phyloP scores from a whole-genome alignment of 2,888 invertebrate species.

The Microplitis deprimator region DNA sequence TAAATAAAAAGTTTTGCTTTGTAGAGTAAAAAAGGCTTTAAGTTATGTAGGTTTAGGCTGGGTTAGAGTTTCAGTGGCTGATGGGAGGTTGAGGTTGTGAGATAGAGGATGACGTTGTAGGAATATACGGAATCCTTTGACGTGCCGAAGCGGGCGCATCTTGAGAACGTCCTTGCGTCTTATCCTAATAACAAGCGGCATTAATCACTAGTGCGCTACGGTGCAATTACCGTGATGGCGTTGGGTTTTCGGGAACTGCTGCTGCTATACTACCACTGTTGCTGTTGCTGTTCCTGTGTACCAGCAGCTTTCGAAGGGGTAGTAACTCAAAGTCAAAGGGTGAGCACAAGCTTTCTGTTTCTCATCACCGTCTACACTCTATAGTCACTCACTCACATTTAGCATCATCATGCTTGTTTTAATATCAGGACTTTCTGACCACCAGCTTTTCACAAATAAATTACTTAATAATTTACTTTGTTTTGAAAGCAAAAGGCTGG shows the following conservation, averaged over 20 bases:
- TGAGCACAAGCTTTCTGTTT: conserved; percentile 26
- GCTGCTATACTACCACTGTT: conserved; percentile 20
- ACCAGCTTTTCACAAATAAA: neutral
- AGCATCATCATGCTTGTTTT: neutral
- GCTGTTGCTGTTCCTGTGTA: conserved; percentile 22
- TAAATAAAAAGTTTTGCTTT: conserved; percentile 4
- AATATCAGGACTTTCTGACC: neutral
- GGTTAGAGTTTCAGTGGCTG: neutral
- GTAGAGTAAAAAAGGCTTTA: neutral
- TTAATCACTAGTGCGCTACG: conserved; percentile 62
- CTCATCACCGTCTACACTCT: conserved; percentile 20
- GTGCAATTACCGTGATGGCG: conserved; percentile 63
- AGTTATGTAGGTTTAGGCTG: neutral
- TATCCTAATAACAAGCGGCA: conserved; percentile 64
- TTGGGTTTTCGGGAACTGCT: conserved; percentile 51
- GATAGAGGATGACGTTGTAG: neutral
- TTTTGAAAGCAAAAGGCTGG: neutral
- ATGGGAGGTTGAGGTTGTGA: neutral
- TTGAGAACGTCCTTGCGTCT: conserved; percentile 57
- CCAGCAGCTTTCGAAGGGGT: conserved; percentile 34
- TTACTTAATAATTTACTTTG: neutral
- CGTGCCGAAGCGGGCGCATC: conserved; percentile 48
- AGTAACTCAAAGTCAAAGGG: conserved; percentile 55
- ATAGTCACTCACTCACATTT: conserved; percentile 29
- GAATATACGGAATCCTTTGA: conserved; percentile 54